Evolutionary conservation across 1,140 invertebrate species (phyloP), one percentile per base, ranked within the genome.

Genomic region (Drosophila asahinai): DNA sequence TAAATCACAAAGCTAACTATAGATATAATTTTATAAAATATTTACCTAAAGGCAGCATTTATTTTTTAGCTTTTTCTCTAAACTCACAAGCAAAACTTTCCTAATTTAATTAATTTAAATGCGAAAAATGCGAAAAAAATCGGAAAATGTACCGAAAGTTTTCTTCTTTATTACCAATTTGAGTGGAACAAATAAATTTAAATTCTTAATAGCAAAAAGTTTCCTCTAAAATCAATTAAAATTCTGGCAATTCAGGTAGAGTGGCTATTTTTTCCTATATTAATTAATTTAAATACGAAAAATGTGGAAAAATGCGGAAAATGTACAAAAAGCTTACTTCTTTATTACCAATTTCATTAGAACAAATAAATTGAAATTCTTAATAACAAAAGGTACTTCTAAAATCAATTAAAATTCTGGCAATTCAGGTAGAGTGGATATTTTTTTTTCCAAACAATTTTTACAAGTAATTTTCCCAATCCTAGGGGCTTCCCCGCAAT

Each of bases 381-480:
- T n/a, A 25, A 25, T n/a, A 40, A 40, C 19, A 15, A n/a, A 57
- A 25, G 11, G 12, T 57, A 25, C 7, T 19, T 25, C 14, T 40
- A n/a, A 40, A 57, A 57, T 57, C 54, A 57, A 57, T 57, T 57
- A 57, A 57, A 57, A 40, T 57, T 40, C 54, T 57, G 54, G 19
- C 36, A 40, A 40, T 57, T 40, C 33, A 22, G 17, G 17, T 36
- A 19, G 30, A 54, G 17, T 15, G 52, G 33, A 12, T 15, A 7
- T 2, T 12, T 33, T 52, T 33, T 25, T 3, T 2, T 15, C 22
- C 19, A 19, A 19, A 5, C 5, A 6, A 6, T 12, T 30, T 27
- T 27, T 4, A 36, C 6, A 54, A 55, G 30, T 38, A 55, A 55
- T 62, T 63, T 52, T 52, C 19, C 30, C 40, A 15, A 42, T 36